Evolutionary conservation across 2,797 vertebrate species (phyloP), one percentile per base, ranked within the genome.

Genomic region (Harpagifer antarcticus): DNA sequence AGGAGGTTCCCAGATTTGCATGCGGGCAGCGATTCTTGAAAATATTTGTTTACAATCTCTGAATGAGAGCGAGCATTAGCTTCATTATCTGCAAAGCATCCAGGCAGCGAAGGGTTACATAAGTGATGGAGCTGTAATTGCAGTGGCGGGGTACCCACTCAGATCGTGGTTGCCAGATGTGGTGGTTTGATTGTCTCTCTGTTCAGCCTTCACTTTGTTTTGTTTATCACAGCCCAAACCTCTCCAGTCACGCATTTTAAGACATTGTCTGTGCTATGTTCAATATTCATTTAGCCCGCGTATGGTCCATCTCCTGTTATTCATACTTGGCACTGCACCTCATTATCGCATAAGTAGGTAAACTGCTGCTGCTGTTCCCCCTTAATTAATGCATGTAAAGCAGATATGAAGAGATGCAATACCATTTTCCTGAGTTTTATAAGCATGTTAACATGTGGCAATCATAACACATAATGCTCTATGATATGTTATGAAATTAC

Each of bases 341-440:
- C 86, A 82, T 87, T 88, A 85, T 69, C 27, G 5, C 60, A 37
- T 79, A 72, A 88, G 57, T 69, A 67, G 76, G 58, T 42, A 77
- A 61, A 74, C 71, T 66, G 53, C 69, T 27, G 23, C 75, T 16
- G 1, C 59, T 0, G 3, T 60, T 78, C 27, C 50, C 14, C 43
- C n/a, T 68, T 86, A 85, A 89, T 89, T 79, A 83, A 78, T 71
- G 69, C 68, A 78, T 78, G 82, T 86, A 76, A 78, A 87, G 67
- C 67, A 72, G 66, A 82, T 59, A 85, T 72, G 44, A 80, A 72
- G 68, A 83, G 49, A 84, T 78, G 66, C 61, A 71, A 64, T 27
- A n/a, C 50, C 33, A 17, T 31, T 44, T 79, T 60, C 23, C n/a
- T 33, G 52, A 56, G 52, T 75, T 73, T 65, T 37, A 74, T 47